Base-by-base conservation (phyloP, 2,797 vertebrate genomes). In the Myotis planiceps region DNA sequence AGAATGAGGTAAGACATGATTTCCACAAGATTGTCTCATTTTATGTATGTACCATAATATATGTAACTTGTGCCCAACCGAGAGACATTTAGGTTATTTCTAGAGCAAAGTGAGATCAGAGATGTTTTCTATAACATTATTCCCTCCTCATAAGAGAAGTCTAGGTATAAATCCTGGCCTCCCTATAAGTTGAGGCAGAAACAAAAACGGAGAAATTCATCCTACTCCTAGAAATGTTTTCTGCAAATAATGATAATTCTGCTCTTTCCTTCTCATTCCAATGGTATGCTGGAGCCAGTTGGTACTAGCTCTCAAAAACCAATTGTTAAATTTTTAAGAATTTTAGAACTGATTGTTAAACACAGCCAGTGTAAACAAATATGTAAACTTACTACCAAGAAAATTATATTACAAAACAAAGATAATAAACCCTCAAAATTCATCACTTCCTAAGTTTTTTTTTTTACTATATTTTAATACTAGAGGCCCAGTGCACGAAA, bases 1-100 rank as follows among this genome's bases (percentile, higher is more conserved):
- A 76, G 29, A 88, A 88, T 84, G 53, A 92, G 81, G 90, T 95
- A 90, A 95, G 88, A 74, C 6, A 25, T 25, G 14, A 82, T 68
- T 90, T 71, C 53, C 53, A 47, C 6, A 9, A 78, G 14, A 53
- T 51, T 85, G 63, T 79, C 83, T 42, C 71, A 58, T 58, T 87
- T 72, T 58, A 27, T 71, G 23, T 53, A 4, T 29, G 14, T 37
- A 45, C 18, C 2, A 37, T 60, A 13, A 79, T 37, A 55, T 42
- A 60, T 0, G 0, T 47, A 79, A 78, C 19, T 55, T 88, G 47
- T 60, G 45, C 82, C 87, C 21, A 68, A 7, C 19, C 66, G 25
- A 27, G 29, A 32, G 12, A 55, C 51, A 37, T 42, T n/a, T 45
- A 45, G 25, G 32, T 53, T 86, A 82, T 82, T 80, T 86, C 69